Conservation (phyloP, 1,140 invertebrate genomes). For the Rhynchophorus ferrugineus region DNA sequence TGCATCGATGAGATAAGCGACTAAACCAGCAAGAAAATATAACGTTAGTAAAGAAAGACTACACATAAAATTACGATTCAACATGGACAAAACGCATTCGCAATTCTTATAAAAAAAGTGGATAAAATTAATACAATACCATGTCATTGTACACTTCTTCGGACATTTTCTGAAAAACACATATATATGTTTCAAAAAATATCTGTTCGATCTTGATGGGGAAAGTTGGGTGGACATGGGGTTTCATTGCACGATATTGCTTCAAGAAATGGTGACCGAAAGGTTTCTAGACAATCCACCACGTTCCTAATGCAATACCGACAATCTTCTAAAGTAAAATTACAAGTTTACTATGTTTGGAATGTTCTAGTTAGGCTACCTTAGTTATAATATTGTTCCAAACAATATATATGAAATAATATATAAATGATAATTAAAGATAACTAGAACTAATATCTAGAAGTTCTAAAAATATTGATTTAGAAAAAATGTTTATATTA, state of each 20-base stretch:
- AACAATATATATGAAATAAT: too few relatives aligned
- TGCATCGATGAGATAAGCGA: neutral
- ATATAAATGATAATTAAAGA: too few relatives aligned
- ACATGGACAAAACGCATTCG: conserved; percentile 19
- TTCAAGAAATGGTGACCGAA: conserved; percentile 2
- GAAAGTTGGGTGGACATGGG: too few relatives aligned
- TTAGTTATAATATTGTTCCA: too few relatives aligned
- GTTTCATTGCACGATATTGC: too few relatives aligned
- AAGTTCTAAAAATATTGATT: too few relatives aligned
- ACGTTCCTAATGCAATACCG: too few relatives aligned
- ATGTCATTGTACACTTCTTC: conserved; percentile 74
- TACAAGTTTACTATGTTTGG: conserved; percentile 10
- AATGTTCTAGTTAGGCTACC: too few relatives aligned
- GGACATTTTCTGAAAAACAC: conserved; percentile 62
- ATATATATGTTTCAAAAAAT: conserved; percentile 21
- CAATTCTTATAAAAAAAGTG: conserved; percentile 17
- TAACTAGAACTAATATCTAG: too few relatives aligned
- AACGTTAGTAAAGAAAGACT: conserved; percentile 5
- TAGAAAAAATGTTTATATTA: too few relatives aligned
- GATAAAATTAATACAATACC: conserved; percentile 58
- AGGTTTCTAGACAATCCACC: neutral
- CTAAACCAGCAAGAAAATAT: neutral
- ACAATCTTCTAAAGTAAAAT: too few relatives aligned
- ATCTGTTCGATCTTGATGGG: conserved; percentile 6
- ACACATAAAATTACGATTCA: conserved; percentile 5